These are phyloP conservation scores for Chorisops tibialis DNA, from an alignment of 2,888 invertebrate species.

Conservation along the genomic window DNA sequence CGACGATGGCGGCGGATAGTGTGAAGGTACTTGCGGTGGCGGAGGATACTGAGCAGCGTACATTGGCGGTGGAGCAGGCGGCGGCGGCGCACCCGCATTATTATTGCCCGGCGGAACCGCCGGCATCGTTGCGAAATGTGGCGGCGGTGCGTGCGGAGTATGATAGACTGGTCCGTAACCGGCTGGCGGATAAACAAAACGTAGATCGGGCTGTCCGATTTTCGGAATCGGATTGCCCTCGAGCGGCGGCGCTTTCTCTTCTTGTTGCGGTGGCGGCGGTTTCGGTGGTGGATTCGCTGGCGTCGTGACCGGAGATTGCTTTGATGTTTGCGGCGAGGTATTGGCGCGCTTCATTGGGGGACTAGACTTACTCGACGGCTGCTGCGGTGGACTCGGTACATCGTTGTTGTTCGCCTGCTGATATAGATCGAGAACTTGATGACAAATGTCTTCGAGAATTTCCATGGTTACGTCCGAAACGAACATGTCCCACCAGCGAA, in stretches of 20 bases:
- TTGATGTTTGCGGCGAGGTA: constrained; percentile 34
- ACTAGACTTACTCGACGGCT: constrained; percentile 49
- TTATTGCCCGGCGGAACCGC: constrained; percentile 31
- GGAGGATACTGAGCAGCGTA: constrained; percentile 51
- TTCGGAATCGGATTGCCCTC: constrained; percentile 34
- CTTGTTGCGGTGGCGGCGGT: not conserved
- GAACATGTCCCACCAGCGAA: constrained; percentile 98
- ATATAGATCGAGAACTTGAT: constrained; percentile 91
- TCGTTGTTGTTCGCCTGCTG: constrained; percentile 65
- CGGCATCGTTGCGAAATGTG: constrained; percentile 26
- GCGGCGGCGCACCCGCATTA: constrained; percentile 42
- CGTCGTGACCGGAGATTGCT: constrained; percentile 1
- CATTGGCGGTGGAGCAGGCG: constrained; percentile 43
- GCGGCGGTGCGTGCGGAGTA: constrained; percentile 36
- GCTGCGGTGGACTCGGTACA: constrained; percentile 66
- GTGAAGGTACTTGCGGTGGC: constrained; percentile 47
- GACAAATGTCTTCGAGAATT: constrained; percentile 93
- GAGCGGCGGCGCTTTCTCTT: constrained; percentile 25
- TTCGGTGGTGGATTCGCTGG: constrained; percentile 6
- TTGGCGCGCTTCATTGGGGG: constrained; percentile 34
- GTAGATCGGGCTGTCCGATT: constrained; percentile 35
- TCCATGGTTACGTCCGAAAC: constrained; percentile 93
- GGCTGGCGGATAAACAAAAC: constrained; percentile 49
- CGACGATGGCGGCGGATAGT: constrained; percentile 7
- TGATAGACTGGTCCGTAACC: constrained; percentile 53